Base-by-base conservation (phyloP, 2,797 vertebrate species). In the Eulemur coronatus region DNA sequence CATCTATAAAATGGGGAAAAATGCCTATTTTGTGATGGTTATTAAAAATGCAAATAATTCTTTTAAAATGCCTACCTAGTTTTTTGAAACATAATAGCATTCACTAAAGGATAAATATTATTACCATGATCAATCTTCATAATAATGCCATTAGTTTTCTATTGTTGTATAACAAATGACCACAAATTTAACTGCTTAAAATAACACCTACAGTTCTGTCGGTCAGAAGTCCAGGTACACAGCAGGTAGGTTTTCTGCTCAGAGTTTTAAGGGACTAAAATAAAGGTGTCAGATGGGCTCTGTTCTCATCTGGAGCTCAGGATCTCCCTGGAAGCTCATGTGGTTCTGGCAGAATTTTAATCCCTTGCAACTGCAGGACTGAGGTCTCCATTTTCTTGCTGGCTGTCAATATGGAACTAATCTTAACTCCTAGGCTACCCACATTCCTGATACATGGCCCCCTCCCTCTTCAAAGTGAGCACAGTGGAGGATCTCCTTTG, bases 11-110 rank as follows among this genome's bases (percentile, higher is more conserved):
- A 46, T 67, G 30, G 17, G 9, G 7, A 48, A 69, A 43, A 80
- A 86, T 33, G 1, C 3, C 57, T 61, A 26, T 76, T 63, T 80
- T 52, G 65, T 81, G 41, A 75, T 75, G n/a, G 5, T 78, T 84
- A 78, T 46, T 89, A 41, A 91, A 92, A 59, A 94, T 24, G 52
- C 79, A 80, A 88, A 69, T n/a, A 59, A 73, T 87, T 97, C 4
- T 80, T 50, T 94, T 76, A 50, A 95, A 73, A 67, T 72, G 46
- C 8, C 55, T 73, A 72, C 0, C 7, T 93, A 69, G 12, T 84
- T 84, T 94, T 76, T 33, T 89, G 12, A 10, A 86, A 59, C 33
- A 89, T 22, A 76, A 70, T 59, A 94, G 0, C 26, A 63, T 81
- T 93, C 33, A 43, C 17, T 43, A 73, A 94, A 84, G 7, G n/a